Evolutionary conservation across 2,888 invertebrate species (phyloP).

Genomic region (Pandemis cinnamomeana): DNA sequence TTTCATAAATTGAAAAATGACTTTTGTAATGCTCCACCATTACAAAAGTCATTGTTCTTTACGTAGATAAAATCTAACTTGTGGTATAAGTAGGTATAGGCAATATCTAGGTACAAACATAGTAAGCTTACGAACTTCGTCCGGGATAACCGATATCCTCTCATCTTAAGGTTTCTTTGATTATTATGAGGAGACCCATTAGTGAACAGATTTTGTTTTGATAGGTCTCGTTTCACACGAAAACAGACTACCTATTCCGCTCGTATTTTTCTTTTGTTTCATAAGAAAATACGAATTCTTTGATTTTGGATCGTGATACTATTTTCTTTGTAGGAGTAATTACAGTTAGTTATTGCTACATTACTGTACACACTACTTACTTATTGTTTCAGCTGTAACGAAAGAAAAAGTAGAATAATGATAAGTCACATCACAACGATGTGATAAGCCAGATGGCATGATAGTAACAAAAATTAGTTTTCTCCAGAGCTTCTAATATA

Average conservation of each 20-base stretch:
- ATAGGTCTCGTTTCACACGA: slow-evolving; percentile 5
- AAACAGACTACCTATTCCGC: background rate
- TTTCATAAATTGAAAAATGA: no score
- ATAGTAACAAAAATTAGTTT: background rate
- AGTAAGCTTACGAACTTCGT: background rate
- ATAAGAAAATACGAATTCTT: background rate
- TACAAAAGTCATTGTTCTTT: no score
- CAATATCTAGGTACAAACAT: no score
- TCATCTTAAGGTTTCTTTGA: slow-evolving; percentile 7
- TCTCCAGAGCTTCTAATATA: background rate
- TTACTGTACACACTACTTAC: background rate
- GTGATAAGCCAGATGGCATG: background rate
- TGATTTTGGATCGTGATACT: background rate
- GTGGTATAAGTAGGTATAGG: no score
- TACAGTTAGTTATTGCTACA: background rate
- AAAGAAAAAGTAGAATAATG: background rate
- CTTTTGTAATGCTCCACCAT: no score
- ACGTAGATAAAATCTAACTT: no score
- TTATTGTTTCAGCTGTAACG: background rate
- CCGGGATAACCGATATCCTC: background rate
- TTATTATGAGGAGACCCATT: background rate
- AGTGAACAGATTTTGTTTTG: slow-evolving; percentile 10
- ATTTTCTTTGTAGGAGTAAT: background rate
- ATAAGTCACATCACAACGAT: background rate
- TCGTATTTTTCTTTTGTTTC: background rate